These are phyloP conservation scores for Clepsis dumicolana DNA, from an alignment of 2,888 invertebrate species.

Conservation along the genomic window DNA sequence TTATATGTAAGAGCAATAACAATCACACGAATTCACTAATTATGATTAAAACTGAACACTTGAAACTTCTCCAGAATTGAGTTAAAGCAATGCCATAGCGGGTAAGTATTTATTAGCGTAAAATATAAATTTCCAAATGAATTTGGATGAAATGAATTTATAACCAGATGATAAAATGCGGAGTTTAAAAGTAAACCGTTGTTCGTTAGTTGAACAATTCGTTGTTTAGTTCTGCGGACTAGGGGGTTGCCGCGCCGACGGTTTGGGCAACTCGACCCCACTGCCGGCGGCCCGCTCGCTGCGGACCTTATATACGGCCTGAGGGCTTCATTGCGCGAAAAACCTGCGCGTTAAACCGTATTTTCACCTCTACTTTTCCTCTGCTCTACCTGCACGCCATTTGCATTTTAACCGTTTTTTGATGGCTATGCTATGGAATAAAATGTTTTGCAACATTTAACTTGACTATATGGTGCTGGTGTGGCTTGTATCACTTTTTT, in stretches of 20 bases:
- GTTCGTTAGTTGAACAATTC: slow-evolving; percentile 20
- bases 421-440: neutral
- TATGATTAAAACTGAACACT: neutral
- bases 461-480: too few species aligned
- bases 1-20: neutral
- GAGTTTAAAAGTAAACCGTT: neutral
- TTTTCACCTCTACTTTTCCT: slow-evolving; percentile 44
- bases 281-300: slow-evolving; percentile 43
- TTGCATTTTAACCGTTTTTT: slow-evolving; percentile 45
- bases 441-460: too few species aligned
- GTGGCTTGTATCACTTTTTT: too few species aligned
- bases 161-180: neutral
- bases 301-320: slow-evolving; percentile 50
- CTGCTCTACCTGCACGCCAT: slow-evolving; percentile 46
- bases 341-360: slow-evolving; percentile 61
- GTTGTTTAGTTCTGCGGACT: slow-evolving; percentile 14
- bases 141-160: neutral
- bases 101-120: neutral
- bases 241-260: slow-evolving; percentile 4
- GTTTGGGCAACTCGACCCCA: slow-evolving; percentile 38
- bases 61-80: slow-evolving; percentile 19
- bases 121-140: neutral
- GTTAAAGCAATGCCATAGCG: slow-evolving; percentile 12
- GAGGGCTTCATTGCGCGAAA: slow-evolving; percentile 50
- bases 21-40: neutral